Evolutionary conservation across 2,888 invertebrate genomes (phyloP).

Genomic region (Parnassius orleans): DNA sequence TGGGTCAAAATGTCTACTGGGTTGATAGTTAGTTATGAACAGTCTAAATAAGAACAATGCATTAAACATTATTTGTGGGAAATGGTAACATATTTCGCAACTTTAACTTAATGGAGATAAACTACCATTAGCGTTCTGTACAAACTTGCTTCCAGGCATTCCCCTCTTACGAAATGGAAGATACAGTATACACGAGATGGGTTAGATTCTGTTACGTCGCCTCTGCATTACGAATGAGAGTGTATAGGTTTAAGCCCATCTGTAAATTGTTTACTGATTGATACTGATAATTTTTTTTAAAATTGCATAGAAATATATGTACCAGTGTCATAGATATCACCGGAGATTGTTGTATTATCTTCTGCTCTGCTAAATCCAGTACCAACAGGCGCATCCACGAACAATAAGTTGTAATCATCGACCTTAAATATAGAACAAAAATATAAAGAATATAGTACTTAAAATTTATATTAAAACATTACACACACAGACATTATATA

Average conservation of each 20-base stretch:
- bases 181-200: background rate
- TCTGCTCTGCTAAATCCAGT: conserved; percentile 88
- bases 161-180: background rate
- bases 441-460: background rate
- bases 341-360: conserved; percentile 28
- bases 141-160: background rate
- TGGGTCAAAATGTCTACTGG: too few relatives aligned
- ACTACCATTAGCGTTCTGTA: background rate
- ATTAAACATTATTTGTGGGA: too few relatives aligned
- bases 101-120: too few relatives aligned
- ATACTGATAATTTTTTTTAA: background rate
- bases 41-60: too few relatives aligned
- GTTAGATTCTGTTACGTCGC: background rate
- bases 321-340: conserved; percentile 21
- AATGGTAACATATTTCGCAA: too few relatives aligned
- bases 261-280: background rate
- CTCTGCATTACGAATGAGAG: background rate
- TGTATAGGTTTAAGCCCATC: too few relatives aligned
- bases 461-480: background rate
- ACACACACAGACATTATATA: too few relatives aligned
- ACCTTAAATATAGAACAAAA: conserved; percentile 67
- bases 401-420: conserved; percentile 88
- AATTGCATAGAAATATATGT: background rate
- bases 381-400: conserved; percentile 94
- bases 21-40: too few relatives aligned